Base-by-base conservation (phyloP, 2,888 invertebrate species). In the Eretmocerus hayati region DNA sequence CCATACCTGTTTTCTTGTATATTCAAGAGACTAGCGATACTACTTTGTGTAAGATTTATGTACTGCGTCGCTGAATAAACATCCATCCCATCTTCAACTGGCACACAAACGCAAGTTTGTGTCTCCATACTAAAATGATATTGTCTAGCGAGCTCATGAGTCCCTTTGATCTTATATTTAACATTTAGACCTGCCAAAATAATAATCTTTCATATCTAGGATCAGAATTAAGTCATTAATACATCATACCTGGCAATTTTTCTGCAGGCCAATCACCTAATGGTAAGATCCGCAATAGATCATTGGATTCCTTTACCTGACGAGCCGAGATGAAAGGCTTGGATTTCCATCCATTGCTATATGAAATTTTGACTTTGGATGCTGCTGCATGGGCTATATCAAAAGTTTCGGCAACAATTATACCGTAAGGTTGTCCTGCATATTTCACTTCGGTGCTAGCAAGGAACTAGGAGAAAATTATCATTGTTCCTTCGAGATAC, bases 71-170 rank as follows among this genome's bases (percentile, higher is more conserved):
- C 63, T 0, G 78, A 70, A 59, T 77, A 80, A 0, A 89, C 77
- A 53, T 85, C 81, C 56, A 86, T 66, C 0, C 83, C 84, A 56
- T 85, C 85, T 65, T 89, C 89, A 18, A 75, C 76, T 0, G 85
- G 87, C 22, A 79, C 66, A n/a, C 76, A 81, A 1, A 85, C 74
- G 49, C 82, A 80, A 0, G 78, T 77, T 33, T 85, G 85, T 0
- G 84, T 79, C 60, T 89, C 89, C 83, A 89, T 83, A 9, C 81
- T 79, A 59, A 79, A 86, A 64, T 88, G 88, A 64, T 83, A 85
- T 62, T 89, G 88, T 9, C 77, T 64, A 5, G 80, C 81, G 55
- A 79, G 58, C 46, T 75, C 73, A 50, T 79, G 68, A 37, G 73
- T 73, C 0, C 86, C 87, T 30, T 72, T 72, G 3, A 82, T 60